A percentile compares a stretch with the other conserved stretches of the same genome.
These are phyloP conservation scores for Conus betulinus DNA, from an alignment of 1,140 invertebrate genomes.

Conservation along the genomic window DNA sequence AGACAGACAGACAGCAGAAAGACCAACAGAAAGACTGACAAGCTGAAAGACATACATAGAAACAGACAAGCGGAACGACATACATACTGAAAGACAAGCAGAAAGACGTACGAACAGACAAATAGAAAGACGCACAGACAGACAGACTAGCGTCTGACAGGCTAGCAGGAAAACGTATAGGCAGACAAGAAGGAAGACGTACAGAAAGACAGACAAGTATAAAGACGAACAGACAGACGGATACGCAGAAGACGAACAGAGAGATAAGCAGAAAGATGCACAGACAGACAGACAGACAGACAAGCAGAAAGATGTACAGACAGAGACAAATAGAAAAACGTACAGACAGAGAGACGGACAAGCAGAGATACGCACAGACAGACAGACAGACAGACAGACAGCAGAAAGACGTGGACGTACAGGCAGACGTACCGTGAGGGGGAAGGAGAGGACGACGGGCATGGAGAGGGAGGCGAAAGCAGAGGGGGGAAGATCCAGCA, in stretches of 20 bases:
- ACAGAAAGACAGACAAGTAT: neutral
- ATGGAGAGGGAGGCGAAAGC: slow-evolving; percentile 30
- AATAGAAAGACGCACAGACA: neutral
- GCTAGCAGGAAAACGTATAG: no score
- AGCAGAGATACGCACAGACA: neutral
- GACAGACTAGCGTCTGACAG: no score
- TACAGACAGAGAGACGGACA: neutral
- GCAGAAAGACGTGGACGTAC: neutral
- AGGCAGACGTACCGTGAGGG: slow-evolving; percentile 43
- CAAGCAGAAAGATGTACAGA: neutral
- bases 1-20: neutral
- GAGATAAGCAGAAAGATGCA: neutral
- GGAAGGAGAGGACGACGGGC: slow-evolving; percentile 50
- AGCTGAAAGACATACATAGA: no score
- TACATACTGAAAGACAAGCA: neutral
- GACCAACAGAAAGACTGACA: neutral
- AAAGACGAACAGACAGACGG: neutral
- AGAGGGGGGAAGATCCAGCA: slow-evolving; percentile 43
- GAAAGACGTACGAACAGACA: neutral
- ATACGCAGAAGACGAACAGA: neutral
- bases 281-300: neutral
- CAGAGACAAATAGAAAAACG: neutral
- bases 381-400: neutral
- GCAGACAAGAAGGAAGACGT: no score
- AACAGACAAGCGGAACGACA: neutral